Percentiles rank a stretch among this genome's conserved stretches.
phyloP scores from a whole-genome alignment of 2,888 invertebrate species.

The Podotricha telesiphe region DNA sequence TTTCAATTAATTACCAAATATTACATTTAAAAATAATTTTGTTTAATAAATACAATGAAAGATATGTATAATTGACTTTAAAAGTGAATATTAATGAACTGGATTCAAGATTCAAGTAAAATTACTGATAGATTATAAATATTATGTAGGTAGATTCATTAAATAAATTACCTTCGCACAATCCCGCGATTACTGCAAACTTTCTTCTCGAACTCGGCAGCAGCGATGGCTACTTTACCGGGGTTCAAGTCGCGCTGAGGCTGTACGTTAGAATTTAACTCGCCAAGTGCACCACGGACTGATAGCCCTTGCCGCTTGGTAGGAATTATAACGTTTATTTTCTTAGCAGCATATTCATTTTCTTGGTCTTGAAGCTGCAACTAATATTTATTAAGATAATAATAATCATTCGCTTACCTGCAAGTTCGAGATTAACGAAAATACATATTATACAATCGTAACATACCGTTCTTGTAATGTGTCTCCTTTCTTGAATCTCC shows the following conservation, averaged over 20 bases:
- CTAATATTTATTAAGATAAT: constrained; percentile 44
- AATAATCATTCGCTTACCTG: not conserved
- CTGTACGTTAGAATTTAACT: constrained; percentile 71
- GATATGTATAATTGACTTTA: no score
- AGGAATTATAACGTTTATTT: constrained; percentile 57
- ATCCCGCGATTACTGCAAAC: constrained; percentile 54
- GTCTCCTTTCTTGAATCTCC: constrained; percentile 67
- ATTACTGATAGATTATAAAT: not conserved
- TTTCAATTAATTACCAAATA: no score
- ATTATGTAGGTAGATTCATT: constrained; percentile 47
- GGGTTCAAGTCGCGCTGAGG: constrained; percentile 58
- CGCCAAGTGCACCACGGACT: constrained; percentile 72
- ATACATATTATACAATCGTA: constrained; percentile 16
- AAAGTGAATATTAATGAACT: no score
- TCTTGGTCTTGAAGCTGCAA: constrained; percentile 71
- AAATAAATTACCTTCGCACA: constrained; percentile 57
- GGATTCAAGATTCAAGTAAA: no score
- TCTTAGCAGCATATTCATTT: constrained; percentile 63
- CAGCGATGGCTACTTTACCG: constrained; percentile 65
- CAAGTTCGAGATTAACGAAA: not conserved
- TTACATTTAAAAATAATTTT: no score
- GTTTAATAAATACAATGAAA: no score
- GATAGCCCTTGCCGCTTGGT: constrained; percentile 62
- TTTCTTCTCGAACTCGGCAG: constrained; percentile 73
- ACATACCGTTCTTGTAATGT: constrained; percentile 60